Percentiles rank a stretch among this genome's conserved stretches.
Conservation (phyloP, 2,888 invertebrate species). For the Orthonevra nobilis region DNA sequence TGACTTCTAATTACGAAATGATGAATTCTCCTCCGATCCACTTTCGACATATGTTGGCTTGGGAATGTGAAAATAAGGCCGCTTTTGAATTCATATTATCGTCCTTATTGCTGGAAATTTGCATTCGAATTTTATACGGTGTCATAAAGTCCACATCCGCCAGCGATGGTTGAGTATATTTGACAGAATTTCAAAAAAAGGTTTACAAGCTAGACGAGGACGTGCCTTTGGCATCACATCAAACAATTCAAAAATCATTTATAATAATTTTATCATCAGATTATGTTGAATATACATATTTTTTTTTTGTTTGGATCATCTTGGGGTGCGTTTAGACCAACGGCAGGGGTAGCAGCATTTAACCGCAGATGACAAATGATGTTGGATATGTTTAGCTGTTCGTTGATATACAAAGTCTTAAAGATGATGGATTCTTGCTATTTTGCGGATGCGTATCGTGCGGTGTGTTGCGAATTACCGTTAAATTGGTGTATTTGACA, state of each 20-base stretch:
- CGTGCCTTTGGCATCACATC: constrained; percentile 54
- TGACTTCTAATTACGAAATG: constrained; percentile 76
- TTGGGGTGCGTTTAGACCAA: constrained; percentile 4
- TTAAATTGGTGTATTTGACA: constrained; percentile 51
- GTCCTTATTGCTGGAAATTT: constrained; percentile 27
- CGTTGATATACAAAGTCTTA: neutral
- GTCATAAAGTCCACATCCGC: constrained; percentile 42
- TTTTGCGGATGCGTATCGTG: constrained; percentile 26
- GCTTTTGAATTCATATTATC: constrained; percentile 31
- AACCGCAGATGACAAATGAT: constrained; percentile 61
- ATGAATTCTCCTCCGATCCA: constrained; percentile 73
- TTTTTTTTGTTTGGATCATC: constrained; percentile 5
- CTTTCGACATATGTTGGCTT: constrained; percentile 37
- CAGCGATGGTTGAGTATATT: neutral
- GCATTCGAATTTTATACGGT: constrained; percentile 49
- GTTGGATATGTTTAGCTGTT: constrained; percentile 29
- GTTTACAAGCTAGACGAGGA: too few species aligned
- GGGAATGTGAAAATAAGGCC: constrained; percentile 43
- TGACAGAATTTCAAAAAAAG: too few species aligned
- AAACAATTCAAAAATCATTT: constrained; percentile 70
- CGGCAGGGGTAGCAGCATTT: constrained; percentile 14
- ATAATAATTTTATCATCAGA: constrained; percentile 68
- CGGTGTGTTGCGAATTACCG: constrained; percentile 48
- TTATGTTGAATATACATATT: constrained; percentile 32
- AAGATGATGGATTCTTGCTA: constrained; percentile 58